These are phyloP conservation scores for Drosophila obscura DNA, from an alignment of 1,140 invertebrate genomes.

Conservation along the genomic window DNA sequence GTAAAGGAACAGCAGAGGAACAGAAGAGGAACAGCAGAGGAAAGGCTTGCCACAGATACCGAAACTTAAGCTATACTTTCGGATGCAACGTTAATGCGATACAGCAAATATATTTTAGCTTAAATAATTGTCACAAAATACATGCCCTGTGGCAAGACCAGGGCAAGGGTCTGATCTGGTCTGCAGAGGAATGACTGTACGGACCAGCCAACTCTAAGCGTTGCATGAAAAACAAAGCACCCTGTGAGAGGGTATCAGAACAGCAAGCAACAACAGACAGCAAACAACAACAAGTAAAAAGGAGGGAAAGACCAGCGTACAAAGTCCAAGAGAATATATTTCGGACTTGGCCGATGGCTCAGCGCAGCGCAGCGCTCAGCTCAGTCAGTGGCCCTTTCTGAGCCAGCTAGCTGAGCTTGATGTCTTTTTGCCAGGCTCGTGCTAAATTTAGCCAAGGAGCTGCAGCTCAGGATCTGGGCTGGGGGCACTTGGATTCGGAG, in stretches of 20 bases:
- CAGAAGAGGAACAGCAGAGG: no score
- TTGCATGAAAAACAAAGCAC: no score
- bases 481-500: neutral
- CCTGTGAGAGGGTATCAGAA: neutral
- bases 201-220: no score
- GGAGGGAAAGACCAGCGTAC: conserved; percentile 19
- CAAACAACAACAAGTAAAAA: neutral
- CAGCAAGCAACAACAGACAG: conserved; percentile 6
- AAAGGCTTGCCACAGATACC: no score
- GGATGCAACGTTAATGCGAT: no score
- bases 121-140: no score
- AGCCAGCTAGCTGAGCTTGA: conserved; percentile 39
- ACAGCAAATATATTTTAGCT: no score
- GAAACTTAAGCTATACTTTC: no score
- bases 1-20: no score
- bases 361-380: neutral
- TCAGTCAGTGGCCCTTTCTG: conserved; percentile 37
- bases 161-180: no score
- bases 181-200: no score
- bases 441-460: conserved; percentile 65
- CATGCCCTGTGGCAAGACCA: no score
- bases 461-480: conserved; percentile 1
- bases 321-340: conserved; percentile 60
- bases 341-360: conserved; percentile 24
- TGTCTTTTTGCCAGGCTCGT: conserved; percentile 40